phyloP scores from a whole-genome alignment of 2,113 vertebrate genomes.

The Thryonomys swinderianus region DNA sequence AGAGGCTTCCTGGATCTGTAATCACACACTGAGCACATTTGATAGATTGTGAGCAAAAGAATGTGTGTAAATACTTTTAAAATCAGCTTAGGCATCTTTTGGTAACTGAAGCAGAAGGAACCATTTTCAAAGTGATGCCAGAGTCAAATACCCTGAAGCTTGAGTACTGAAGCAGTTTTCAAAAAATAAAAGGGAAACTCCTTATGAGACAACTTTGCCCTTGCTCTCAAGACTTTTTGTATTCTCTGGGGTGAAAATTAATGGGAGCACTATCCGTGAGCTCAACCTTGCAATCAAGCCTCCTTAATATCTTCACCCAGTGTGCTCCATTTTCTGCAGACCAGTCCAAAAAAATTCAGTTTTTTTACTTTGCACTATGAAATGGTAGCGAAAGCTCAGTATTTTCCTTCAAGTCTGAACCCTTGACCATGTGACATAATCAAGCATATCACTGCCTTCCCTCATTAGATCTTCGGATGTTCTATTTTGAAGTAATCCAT shows the following conservation, averaged over 20 bases:
- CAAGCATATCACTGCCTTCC: neutral
- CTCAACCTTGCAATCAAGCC: constrained; percentile 68
- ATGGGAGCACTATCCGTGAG: constrained; percentile 58
- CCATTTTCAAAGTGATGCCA: constrained; percentile 49
- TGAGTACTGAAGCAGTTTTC: constrained; percentile 58
- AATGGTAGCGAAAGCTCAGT: neutral
- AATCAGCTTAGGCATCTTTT: neutral
- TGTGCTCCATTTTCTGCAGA: constrained; percentile 38
- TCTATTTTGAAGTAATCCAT: constrained; percentile 3
- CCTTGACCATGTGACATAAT: neutral
- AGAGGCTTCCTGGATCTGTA: neutral
- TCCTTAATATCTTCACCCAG: constrained; percentile 55
- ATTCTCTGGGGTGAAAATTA: constrained; percentile 67
- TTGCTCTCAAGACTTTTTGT: constrained; percentile 53
- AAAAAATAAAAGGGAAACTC: constrained; percentile 61
- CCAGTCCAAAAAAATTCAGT: constrained; percentile 28
- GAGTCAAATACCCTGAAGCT: constrained; percentile 61
- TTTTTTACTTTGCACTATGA: constrained; percentile 31
- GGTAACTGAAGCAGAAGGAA: constrained; percentile 57
- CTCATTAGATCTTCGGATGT: neutral
- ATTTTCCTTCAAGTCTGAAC: constrained; percentile 15
- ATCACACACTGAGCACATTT: neutral
- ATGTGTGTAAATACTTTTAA: constrained; percentile 39
- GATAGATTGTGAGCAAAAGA: constrained; percentile 9
- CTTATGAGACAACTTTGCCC: constrained; percentile 61